Base-by-base conservation (phyloP, 2,113 vertebrate genomes). In the Oncorhynchus masou region DNA sequence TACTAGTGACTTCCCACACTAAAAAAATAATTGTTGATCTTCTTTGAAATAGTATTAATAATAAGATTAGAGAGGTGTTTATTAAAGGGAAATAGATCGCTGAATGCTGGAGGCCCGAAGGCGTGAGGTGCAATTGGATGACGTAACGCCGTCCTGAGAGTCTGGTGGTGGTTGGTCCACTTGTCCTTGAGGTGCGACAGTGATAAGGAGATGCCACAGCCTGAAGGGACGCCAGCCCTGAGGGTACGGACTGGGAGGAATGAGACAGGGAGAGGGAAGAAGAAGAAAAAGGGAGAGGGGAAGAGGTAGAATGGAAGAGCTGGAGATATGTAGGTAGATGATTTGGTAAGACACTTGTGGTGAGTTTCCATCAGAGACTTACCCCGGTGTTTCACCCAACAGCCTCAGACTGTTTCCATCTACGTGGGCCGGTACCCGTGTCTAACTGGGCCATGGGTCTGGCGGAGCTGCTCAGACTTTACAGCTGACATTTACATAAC, bases 161-260 rank as follows among this genome's bases (percentile, higher is more conserved):
- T 45, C 39, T 19, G 31, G 39, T 27, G 31, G 39, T 15, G 20
- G 19, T 70, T 16, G 11, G 19, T 72, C 16, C 34, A 24, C 64
- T 73, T 73, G 76, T 68, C 70, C 60, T 68, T 59, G 31, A 69
- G 65, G 49, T 45, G 65, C 45, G 51, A 16, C 62, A 57, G 29
- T 20, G 24, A 45, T 45, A 45, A 45, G 39, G 39, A 45, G 39
- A 45, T 45, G 39, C 39, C 39, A 45, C 39, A 45, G 25, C 20
- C 24, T n/a, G 25, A 25, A 12, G 5, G 65, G 60, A 7, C n/a
- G 8, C 29, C 62, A 54, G 22, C 16, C 49, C 29, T 62, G 68
- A 27, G 51, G 68, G 60, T 12, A 57, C 8, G 16, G 70, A n/a
- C 12, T 54, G 64, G 48, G 39, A 57, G 24, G 70, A 45, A 54